Conservation (phyloP, 2,113 vertebrate genomes). For the Calonectris borealis region DNA sequence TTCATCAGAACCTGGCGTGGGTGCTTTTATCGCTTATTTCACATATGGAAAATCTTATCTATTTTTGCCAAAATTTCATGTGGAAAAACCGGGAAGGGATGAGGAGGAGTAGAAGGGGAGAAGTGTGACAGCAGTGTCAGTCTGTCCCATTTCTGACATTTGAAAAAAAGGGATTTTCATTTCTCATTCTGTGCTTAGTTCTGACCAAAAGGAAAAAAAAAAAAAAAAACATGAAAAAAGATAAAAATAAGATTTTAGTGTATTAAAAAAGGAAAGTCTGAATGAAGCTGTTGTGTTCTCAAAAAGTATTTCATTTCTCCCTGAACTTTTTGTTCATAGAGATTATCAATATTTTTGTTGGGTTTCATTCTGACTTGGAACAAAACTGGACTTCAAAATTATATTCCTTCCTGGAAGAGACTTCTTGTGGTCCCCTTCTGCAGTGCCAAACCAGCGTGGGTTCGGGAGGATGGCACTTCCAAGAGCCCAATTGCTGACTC, state of each 20-base stretch:
- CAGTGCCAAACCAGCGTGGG: neutral
- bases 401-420: neutral
- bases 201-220: neutral
- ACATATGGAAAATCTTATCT: constrained; percentile 48
- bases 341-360: neutral
- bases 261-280: neutral
- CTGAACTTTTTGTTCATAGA: neutral
- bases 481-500: neutral
- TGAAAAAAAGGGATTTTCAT: neutral
- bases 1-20: constrained; percentile 34
- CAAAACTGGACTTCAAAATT: neutral
- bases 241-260: neutral
- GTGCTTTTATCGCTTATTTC: constrained; percentile 39
- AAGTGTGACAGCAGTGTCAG: constrained; percentile 41
- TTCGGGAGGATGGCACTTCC: neutral
- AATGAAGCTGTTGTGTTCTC: neutral
- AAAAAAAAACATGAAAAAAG: no score
- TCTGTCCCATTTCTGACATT: constrained; percentile 36
- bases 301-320: neutral
- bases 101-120: constrained; percentile 53
- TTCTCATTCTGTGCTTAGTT: neutral
- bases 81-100: constrained; percentile 14
- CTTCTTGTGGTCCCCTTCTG: neutral
- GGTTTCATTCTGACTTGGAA: neutral
- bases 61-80: constrained; percentile 54